These are phyloP conservation scores for Hemitrygon akajei DNA, from an alignment of 2,797 vertebrate species.

Conservation along the genomic window DNA sequence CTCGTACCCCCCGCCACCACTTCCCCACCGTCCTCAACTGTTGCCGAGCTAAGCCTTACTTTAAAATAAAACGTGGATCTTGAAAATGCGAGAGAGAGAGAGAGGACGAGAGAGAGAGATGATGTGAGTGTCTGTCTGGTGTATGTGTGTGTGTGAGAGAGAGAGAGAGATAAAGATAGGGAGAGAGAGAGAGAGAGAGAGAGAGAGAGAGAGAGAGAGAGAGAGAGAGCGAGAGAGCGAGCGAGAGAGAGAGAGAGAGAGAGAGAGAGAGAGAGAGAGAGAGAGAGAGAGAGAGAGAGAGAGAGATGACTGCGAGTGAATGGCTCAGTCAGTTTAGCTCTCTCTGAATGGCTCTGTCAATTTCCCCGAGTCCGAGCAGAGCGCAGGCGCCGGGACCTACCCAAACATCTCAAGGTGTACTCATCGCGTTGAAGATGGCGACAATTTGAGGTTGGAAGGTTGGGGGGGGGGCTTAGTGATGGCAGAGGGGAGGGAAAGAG, in stretches of 20 bases:
- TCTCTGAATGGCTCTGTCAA: constrained; percentile 28
- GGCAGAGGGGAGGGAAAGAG: neutral
- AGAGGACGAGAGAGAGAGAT: neutral
- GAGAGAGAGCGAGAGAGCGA: too few relatives aligned
- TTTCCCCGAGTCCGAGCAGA: constrained; percentile 1
- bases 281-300: too few relatives aligned
- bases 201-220: too few relatives aligned
- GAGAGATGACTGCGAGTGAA: neutral
- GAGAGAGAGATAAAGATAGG: too few relatives aligned
- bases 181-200: too few relatives aligned
- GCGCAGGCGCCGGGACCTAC: constrained; percentile 31
- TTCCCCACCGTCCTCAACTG: neutral
- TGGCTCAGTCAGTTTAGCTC: constrained; percentile 10
- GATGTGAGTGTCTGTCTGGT: neutral
- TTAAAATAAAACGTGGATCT: neutral
- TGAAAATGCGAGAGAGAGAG: neutral
- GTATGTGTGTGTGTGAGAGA: neutral
- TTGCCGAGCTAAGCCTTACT: neutral
- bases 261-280: too few relatives aligned
- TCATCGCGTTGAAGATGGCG: constrained; percentile 31
- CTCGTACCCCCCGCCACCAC: too few relatives aligned
- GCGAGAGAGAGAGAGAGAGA: too few relatives aligned
- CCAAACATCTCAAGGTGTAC: constrained; percentile 35
- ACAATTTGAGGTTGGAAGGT: constrained; percentile 33
- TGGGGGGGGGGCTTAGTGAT: neutral